Percentiles rank a stretch among this genome's conserved stretches.
phyloP scores from a whole-genome alignment of 2,797 vertebrate species.

The Tangara arthus region DNA sequence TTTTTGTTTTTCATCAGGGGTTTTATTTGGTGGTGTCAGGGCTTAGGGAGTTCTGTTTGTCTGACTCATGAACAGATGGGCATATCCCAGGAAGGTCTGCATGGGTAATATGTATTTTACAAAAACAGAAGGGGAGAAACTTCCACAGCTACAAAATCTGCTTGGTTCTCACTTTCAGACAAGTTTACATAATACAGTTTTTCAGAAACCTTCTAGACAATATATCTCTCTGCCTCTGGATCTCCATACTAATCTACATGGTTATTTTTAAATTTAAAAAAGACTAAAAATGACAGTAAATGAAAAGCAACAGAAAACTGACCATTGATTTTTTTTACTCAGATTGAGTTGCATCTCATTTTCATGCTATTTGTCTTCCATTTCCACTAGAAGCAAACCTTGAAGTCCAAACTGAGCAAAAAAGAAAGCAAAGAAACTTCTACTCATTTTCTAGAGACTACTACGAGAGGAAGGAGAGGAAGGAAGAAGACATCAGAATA shows the following conservation, averaged over 20 bases:
- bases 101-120: accelerated
- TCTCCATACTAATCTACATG: no score
- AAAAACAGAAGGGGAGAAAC: no score
- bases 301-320: neutral
- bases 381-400: neutral
- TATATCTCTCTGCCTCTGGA: neutral
- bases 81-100: neutral
- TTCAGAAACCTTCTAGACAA: neutral
- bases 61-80: neutral
- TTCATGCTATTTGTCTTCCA: neutral
- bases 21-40: neutral
- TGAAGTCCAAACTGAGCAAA: neutral
- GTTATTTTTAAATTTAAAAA: neutral
- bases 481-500: neutral
- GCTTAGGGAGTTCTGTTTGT: neutral
- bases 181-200: neutral
- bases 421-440: neutral
- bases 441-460: neutral
- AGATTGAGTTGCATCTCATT: neutral
- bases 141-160: neutral
- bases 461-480: neutral
- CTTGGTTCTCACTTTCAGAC: neutral
- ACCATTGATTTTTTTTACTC: neutral
- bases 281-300: neutral
- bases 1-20: neutral